These are phyloP conservation scores for Pogonophryne albipinna DNA, from an alignment of 2,797 vertebrate genomes.

Conservation along the genomic window DNA sequence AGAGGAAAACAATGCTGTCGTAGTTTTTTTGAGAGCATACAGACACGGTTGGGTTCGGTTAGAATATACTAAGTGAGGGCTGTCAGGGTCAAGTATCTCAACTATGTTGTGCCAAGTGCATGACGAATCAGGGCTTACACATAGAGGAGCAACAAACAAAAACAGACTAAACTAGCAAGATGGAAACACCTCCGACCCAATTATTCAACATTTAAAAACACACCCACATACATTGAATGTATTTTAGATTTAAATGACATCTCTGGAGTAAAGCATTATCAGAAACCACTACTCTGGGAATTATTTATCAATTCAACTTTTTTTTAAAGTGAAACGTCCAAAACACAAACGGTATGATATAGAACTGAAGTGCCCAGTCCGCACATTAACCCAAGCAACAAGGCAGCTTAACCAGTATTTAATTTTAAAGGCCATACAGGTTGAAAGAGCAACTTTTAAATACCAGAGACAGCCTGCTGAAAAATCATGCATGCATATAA, in stretches of 20 bases:
- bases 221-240: neutral
- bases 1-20: constrained; percentile 4
- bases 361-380: neutral
- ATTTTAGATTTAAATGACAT: no score
- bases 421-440: constrained; percentile 11
- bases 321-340: neutral
- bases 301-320: neutral
- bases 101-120: constrained; percentile 11
- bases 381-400: neutral
- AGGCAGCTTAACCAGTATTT: neutral
- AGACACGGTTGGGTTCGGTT: constrained; percentile 23
- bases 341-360: constrained; percentile 1
- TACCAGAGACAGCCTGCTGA: constrained; percentile 14
- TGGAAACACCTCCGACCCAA: constrained; percentile 2
- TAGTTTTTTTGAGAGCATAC: constrained; percentile 8
- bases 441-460: constrained; percentile 24
- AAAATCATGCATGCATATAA: constrained; percentile 35
- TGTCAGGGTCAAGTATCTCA: constrained; percentile 9
- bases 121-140: neutral
- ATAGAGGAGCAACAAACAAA: neutral
- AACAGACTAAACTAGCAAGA: neutral
- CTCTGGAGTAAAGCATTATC: neutral
- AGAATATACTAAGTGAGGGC: constrained; percentile 11
- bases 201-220: constrained; percentile 22
- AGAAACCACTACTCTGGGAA: neutral